A percentile compares a stretch with the other conserved stretches of the same genome.
phyloP scores from a whole-genome alignment of 2,113 vertebrate genomes.

The Geococcyx californianus region DNA sequence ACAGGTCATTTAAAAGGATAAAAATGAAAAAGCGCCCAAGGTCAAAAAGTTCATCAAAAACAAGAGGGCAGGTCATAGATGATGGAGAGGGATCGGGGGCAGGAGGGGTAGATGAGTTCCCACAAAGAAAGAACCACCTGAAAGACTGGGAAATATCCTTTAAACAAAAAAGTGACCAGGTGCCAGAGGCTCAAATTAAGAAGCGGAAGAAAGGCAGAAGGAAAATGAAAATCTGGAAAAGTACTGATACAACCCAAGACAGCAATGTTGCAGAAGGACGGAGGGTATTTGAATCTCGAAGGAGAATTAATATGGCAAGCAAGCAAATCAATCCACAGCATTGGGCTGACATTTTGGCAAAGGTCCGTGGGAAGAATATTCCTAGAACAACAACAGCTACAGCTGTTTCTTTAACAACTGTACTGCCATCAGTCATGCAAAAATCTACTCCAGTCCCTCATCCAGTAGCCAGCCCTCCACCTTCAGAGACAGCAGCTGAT shows the following conservation, averaged over 20 bases:
- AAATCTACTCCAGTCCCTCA: background rate
- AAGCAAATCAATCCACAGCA: conserved; percentile 87
- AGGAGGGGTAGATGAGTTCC: background rate
- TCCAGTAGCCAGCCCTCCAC: background rate
- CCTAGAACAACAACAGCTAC: conserved; percentile 55
- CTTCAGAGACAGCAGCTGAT: background rate
- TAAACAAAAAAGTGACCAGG: conserved; percentile 20
- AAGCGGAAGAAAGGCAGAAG: conserved; percentile 62
- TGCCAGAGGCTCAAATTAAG: background rate
- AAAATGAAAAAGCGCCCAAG: conserved; percentile 74
- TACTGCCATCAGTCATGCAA: background rate
- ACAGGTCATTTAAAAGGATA: conserved; percentile 67
- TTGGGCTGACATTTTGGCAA: conserved; percentile 90
- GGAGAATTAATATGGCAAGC: conserved; percentile 80
- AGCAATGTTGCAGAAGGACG: conserved; percentile 73
- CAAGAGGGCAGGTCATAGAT: conserved; percentile 58
- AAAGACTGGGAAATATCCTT: conserved; percentile 40
- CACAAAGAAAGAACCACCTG: background rate
- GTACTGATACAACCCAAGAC: conserved; percentile 52
- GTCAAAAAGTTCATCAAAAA: conserved; percentile 66
- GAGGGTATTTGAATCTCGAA: conserved; percentile 73
- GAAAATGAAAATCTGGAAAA: conserved; percentile 70
- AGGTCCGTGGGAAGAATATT: conserved; percentile 81
- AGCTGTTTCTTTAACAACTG: background rate
- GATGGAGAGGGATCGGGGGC: conserved; percentile 83